Evolutionary conservation across 2,888 invertebrate species (phyloP).

Genomic region (Noctua janthe): DNA sequence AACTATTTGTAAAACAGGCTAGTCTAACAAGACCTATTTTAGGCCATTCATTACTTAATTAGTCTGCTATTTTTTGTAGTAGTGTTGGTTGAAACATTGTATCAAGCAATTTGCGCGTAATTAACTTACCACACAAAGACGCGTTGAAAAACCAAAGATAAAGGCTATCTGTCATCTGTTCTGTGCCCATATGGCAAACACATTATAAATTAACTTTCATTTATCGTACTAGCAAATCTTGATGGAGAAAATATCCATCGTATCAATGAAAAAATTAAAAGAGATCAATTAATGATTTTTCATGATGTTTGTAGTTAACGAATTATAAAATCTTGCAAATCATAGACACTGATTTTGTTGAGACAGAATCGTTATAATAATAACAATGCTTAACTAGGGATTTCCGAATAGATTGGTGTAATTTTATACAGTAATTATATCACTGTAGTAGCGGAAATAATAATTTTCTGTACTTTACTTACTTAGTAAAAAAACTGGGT

Average conservation of each 20-base stretch:
- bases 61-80: neutral
- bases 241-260: slow-evolving; percentile 1
- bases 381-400: slow-evolving; percentile 31
- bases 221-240: slow-evolving; percentile 16
- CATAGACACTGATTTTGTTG: slow-evolving; percentile 17
- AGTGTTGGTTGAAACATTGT: neutral
- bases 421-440: slow-evolving; percentile 23
- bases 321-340: slow-evolving; percentile 31
- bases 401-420: slow-evolving; percentile 36
- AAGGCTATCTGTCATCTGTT: slow-evolving; percentile 27
- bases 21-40: slow-evolving; percentile 3
- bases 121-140: slow-evolving; percentile 18
- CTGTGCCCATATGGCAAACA: slow-evolving; percentile 29
- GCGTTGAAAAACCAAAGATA: slow-evolving; percentile 20
- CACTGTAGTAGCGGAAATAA: slow-evolving; percentile 3
- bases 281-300: neutral
- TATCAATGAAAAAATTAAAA: neutral
- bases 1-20: neutral
- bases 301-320: neutral
- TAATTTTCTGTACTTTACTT: neutral
- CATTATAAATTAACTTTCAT: slow-evolving; percentile 38
- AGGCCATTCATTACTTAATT: slow-evolving; percentile 20
- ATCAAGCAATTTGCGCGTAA: slow-evolving; percentile 16
- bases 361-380: slow-evolving; percentile 22
- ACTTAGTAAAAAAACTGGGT: neutral